Base-by-base conservation (phyloP, 2,888 invertebrate genomes). In the Diadegma fenestrale region DNA sequence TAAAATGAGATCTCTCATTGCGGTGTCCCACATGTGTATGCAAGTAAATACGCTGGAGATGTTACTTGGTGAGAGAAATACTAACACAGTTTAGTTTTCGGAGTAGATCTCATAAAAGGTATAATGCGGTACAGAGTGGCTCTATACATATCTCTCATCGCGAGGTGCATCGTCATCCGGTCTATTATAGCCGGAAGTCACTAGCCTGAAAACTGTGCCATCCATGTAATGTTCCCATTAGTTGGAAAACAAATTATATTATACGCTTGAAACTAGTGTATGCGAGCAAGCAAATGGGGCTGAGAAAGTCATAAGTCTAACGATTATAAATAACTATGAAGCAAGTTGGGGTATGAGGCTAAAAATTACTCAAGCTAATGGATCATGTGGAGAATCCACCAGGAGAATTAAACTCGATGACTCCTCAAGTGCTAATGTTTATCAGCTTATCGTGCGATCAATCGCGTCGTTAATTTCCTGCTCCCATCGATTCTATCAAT, bases 141-240 rank as follows among this genome's bases (percentile, higher is more conserved):
- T 63, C 63, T 48, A 79, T 37, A 71, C 3, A 5, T 26, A n/a
- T 78, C 14, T 43, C 17, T 80, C 48, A 63, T 63, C 71, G 48
- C 61, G 80, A 33, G 26, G 79, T 72, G 72, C 72, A 72, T 71
- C 79, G 80, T 72, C 80, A 71, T 71, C 61, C 79, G 48, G 26
- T 80, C 41, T 51, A 72, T 80, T 80, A 64, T 72, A 80, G 71
- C 80, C 80, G 80, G 80, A 80, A 80, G 69, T 64, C 51, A 72
- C 41, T 64, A 72, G 37, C 71, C 72, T 71, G 71, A 51, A 80
- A 80, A 80, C 80, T 72, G 80, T 64, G 71, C 41, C 63, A 41
- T 64, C 48, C 45, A 22, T 51, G 41, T 22, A 22, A 64, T 37
- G 72, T 22, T 64, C 61, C 72, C 63, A 72, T 80, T 72, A 51